phyloP scores from a whole-genome alignment of 2,888 invertebrate species.

The Archips xylosteana region DNA sequence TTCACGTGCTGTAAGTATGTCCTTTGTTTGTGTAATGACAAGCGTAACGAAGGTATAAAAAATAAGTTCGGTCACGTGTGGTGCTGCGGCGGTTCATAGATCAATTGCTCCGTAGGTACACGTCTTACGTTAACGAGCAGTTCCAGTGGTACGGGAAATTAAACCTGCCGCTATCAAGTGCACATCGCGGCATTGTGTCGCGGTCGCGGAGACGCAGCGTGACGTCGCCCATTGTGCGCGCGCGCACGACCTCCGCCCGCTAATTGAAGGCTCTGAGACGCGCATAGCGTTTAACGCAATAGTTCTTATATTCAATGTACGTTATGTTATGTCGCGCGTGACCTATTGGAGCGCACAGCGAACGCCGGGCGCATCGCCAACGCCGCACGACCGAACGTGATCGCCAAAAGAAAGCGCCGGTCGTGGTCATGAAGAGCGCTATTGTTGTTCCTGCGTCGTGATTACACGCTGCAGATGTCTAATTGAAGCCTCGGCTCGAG shows the following conservation, averaged over 20 bases:
- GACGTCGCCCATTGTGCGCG: conserved; percentile 9
- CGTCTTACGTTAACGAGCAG: not conserved
- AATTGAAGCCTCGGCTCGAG: not conserved
- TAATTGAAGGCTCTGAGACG: conserved; percentile 20
- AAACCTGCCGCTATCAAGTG: not conserved
- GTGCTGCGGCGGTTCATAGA: not conserved
- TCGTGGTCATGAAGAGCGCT: not conserved
- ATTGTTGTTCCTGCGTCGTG: not conserved
- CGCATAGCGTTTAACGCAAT: not conserved
- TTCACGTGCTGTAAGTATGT: not conserved
- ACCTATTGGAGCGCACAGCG: not conserved
- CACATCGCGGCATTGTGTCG: not conserved
- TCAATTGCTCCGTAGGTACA: not conserved
- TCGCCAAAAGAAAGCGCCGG: conserved; percentile 1
- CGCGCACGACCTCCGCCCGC: conserved; percentile 11
- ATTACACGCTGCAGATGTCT: not conserved
- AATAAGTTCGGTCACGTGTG: not conserved
- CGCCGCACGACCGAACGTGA: not conserved
- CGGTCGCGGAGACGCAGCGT: conserved; percentile 2
- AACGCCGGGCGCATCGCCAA: not conserved
- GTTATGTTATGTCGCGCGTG: not conserved
- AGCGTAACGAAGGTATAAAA: not conserved
- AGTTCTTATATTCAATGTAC: not conserved
- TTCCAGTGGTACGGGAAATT: not conserved
- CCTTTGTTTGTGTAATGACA: no score